phyloP scores from a whole-genome alignment of 2,797 vertebrate genomes.

The Gallirallus australis region DNA sequence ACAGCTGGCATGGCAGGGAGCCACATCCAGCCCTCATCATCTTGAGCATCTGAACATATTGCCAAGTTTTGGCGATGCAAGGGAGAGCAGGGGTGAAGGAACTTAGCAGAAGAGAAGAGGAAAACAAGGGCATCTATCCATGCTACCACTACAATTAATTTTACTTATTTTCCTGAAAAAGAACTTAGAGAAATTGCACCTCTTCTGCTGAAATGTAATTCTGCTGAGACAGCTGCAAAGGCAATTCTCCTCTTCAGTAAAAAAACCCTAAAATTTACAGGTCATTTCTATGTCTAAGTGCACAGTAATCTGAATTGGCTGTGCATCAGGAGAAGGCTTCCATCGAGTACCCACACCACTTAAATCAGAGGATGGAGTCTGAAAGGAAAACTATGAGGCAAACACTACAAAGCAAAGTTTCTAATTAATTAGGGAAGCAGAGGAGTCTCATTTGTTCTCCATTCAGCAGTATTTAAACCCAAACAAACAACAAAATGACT shows the following conservation, averaged over 20 bases:
- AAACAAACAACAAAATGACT: slow-evolving; percentile 7
- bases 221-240: not conserved
- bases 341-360: not conserved
- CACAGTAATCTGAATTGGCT: not conserved
- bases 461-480: slow-evolving; percentile 9
- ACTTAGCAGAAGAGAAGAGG: not conserved
- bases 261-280: not conserved
- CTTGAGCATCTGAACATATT: not conserved
- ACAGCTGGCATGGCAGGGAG: slow-evolving; percentile 3
- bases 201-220: not conserved
- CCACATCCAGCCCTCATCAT: not conserved
- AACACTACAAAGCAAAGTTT: not conserved
- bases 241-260: not conserved
- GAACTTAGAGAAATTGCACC: not conserved
- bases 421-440: not conserved
- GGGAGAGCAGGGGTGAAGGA: not conserved
- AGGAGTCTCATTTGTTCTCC: not conserved
- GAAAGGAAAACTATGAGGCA: not conserved
- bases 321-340: not conserved
- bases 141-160: not conserved
- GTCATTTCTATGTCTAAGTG: not conserved
- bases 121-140: not conserved
- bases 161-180: not conserved
- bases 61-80: not conserved
- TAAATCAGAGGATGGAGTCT: not conserved